Evolutionary conservation across 2,797 vertebrate genomes (phyloP).

Genomic region (Botia almorhae): DNA sequence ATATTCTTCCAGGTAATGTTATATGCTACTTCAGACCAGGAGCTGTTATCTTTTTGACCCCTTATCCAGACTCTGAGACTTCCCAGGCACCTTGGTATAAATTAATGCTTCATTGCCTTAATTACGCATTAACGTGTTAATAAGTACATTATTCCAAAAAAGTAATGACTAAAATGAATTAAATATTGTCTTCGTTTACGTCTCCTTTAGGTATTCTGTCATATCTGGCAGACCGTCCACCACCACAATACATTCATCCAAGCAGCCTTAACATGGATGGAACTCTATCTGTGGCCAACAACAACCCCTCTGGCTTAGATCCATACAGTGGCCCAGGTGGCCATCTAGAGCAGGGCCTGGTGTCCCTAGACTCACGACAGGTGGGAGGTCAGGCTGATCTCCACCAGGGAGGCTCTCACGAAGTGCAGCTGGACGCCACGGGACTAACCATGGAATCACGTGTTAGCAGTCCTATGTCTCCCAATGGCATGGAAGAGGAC

Average conservation of each 20-base stretch:
- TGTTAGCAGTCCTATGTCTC: slow-evolving; percentile 94
- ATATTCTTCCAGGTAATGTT: slow-evolving; percentile 92
- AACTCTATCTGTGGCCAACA: slow-evolving; percentile 86
- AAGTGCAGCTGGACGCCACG: slow-evolving; percentile 86
- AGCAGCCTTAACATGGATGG: slow-evolving; percentile 92
- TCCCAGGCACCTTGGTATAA: no score
- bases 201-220: slow-evolving; percentile 90
- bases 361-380: slow-evolving; percentile 90
- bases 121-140: neutral
- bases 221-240: slow-evolving; percentile 96
- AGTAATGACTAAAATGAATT: neutral
- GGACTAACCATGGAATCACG: slow-evolving; percentile 90
- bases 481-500: slow-evolving; percentile 91
- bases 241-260: slow-evolving; percentile 97
- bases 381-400: slow-evolving; percentile 84
- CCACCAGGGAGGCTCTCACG: slow-evolving; percentile 87
- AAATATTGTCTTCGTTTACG: neutral
- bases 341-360: slow-evolving; percentile 89
- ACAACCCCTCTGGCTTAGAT: slow-evolving; percentile 87
- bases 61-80: neutral
- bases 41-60: neutral
- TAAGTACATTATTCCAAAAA: no score
- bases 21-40: neutral
- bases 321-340: slow-evolving; percentile 88
- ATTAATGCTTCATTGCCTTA: neutral